Conservation (phyloP, 1,140 invertebrate genomes). For the Cherax quadricarinatus region DNA sequence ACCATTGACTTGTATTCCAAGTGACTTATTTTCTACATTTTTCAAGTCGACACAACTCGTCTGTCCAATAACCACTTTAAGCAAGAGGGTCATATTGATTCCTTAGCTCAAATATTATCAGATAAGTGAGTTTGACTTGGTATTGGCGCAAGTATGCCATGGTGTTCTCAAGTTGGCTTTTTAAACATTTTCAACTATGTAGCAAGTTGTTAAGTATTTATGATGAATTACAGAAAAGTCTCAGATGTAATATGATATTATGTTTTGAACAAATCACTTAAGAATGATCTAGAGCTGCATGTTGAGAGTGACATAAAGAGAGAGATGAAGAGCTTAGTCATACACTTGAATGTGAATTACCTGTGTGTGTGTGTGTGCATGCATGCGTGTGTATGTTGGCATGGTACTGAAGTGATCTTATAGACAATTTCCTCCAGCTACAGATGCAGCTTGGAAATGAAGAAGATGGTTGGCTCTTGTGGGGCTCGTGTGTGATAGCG, state of each 20-base stretch:
- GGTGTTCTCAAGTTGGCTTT: constrained; percentile 24
- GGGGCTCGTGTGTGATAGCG: constrained; percentile 63
- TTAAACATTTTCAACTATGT: constrained; percentile 15
- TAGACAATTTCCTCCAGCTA: constrained; percentile 34
- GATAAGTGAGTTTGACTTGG: constrained; percentile 28
- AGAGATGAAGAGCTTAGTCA: background rate
- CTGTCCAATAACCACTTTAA: constrained; percentile 31
- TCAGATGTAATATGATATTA: background rate
- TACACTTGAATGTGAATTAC: background rate
- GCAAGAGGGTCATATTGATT: constrained; percentile 64
- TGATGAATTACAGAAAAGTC: constrained; percentile 31
- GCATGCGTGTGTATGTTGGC: background rate
- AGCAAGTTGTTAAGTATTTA: constrained; percentile 9
- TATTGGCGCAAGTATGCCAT: constrained; percentile 33
- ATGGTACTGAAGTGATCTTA: constrained; percentile 21
- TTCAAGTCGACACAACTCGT: constrained; percentile 14
- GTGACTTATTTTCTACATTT: constrained; percentile 17
- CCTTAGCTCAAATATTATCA: constrained; percentile 46
- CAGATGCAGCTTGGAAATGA: constrained; percentile 19
- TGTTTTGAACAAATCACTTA: background rate
- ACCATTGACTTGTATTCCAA: constrained; percentile 14
- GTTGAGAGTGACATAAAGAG: background rate
- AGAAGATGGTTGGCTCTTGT: constrained; percentile 30
- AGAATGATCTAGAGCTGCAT: background rate
- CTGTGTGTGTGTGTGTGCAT: constrained; percentile 6